Evolutionary conservation across 1,140 invertebrate species (phyloP).

Genomic region (Battus philenor): DNA sequence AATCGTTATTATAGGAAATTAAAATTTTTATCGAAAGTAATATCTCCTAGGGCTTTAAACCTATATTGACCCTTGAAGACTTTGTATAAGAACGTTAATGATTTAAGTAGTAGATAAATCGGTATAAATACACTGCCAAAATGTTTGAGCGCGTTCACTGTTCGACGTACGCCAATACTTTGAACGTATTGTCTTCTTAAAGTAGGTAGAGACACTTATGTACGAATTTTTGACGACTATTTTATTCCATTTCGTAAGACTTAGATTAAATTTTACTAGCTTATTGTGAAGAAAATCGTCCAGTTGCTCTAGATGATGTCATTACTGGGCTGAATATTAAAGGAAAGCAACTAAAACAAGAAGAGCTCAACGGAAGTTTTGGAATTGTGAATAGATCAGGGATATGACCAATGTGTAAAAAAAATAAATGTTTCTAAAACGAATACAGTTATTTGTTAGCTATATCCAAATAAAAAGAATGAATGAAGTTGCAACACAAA

Average conservation of each 20-base stretch:
- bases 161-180: conserved; percentile 28
- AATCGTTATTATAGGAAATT: conserved; percentile 16
- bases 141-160: conserved; percentile 39
- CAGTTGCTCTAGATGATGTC: conserved; percentile 22
- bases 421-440: conserved; percentile 69
- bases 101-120: conserved; percentile 48
- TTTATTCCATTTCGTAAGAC: conserved; percentile 56
- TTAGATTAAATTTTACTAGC: conserved; percentile 26
- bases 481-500: conserved; percentile 28
- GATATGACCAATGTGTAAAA: conserved; percentile 71
- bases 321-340: conserved; percentile 17
- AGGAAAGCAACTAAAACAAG: too few relatives aligned
- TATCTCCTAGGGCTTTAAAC: conserved; percentile 6
- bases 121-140: conserved; percentile 68
- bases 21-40: conserved; percentile 12
- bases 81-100: conserved; percentile 26
- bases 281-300: conserved; percentile 32
- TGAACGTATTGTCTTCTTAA: conserved; percentile 28
- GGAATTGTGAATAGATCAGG: conserved; percentile 57
- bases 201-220: conserved; percentile 45
- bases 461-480: conserved; percentile 22
- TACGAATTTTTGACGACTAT: conserved; percentile 69
- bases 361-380: conserved; percentile 19
- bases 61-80: conserved; percentile 7
- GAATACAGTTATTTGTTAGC: conserved; percentile 29